Conservation (phyloP, 92 coral and sea anemone species). For the Epizoanthus illoricatus region DNA sequence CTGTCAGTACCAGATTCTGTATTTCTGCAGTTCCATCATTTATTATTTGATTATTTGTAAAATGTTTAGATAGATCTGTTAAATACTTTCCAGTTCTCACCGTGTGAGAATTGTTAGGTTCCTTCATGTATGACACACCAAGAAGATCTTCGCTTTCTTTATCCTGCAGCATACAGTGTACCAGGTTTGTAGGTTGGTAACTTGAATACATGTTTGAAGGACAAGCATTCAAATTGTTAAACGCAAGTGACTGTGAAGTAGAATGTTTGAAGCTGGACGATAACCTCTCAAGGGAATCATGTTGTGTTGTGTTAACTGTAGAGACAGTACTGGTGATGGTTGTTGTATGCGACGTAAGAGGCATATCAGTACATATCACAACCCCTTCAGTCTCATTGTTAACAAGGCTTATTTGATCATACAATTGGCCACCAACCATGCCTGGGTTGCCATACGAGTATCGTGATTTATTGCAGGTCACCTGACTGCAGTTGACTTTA, state of each 20-base stretch:
- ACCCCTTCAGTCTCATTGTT: neutral
- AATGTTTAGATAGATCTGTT: neutral
- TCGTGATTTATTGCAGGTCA: neutral
- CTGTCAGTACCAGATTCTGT: neutral
- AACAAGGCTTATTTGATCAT: neutral
- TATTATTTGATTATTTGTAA: neutral
- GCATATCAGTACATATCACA: neutral
- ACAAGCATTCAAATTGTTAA: neutral
- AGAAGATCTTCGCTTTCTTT: neutral
- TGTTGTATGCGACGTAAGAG: neutral
- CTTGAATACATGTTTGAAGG: neutral
- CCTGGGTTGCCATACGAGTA: neutral
- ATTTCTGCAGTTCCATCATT: neutral
- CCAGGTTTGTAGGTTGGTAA: neutral
- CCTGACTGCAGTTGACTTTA: neutral
- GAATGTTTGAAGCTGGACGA: neutral
- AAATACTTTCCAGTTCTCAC: constrained; percentile 8
- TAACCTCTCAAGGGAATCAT: neutral
- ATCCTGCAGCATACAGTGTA: neutral
- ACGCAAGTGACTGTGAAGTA: neutral
- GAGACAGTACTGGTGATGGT: neutral
- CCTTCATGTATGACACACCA: neutral
- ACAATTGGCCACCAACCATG: neutral
- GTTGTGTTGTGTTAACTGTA: neutral
- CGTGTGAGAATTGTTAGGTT: neutral